Evolutionary conservation across 1,140 invertebrate genomes (phyloP), one percentile per base, ranked within the genome.

Genomic region (Doryteuthis pealeii): DNA sequence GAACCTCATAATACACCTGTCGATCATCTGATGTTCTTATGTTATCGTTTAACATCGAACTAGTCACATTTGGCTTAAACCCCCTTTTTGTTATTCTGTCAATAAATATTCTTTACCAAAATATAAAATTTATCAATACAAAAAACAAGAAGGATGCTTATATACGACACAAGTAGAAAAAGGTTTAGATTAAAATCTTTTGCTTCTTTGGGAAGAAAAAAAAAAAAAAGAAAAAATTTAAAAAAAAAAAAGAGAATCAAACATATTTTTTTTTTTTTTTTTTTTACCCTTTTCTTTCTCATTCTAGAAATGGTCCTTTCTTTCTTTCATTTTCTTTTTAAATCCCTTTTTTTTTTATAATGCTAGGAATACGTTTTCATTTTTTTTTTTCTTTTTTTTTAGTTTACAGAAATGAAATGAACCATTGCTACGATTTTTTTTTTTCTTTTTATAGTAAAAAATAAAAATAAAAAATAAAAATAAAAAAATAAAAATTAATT

Each of bases 41-140:
- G 18, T 58, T 58, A n/a, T 5, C 18, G 18, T 15, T 22, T 58
- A 58, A 58, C 26, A 58, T 58, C 18, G 26, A 58, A n/a, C 54
- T 58, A 58, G 18, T 58, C 26, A 28, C 54, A n/a, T 58, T 58
- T 58, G 18, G 54, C 54, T 58, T 58, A 58, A 58, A 58, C 54
- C 54, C 54, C 54, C 54, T 58, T 58, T 58, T n/a, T 40, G 35
- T 40, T 10, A 40, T 40, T 58, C 54, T 58, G 54, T 58, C 26
- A 22, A 58, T 58, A 58, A 58, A 58, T 58, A 58, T 58, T 58
- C 26, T 58, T 58, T 58, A 58, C 54, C 54, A 58, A 58, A 58
- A 58, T 58, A 58, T 58, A 58, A 58, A 58, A 58, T 58, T 58
- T 58, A n/a, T 58, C 54, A 58, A 58, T 58, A 58, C 54, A 58